Evolutionary conservation across 2,797 vertebrate genomes (phyloP).

Genomic region (Melanotaenia parkinsoni): DNA sequence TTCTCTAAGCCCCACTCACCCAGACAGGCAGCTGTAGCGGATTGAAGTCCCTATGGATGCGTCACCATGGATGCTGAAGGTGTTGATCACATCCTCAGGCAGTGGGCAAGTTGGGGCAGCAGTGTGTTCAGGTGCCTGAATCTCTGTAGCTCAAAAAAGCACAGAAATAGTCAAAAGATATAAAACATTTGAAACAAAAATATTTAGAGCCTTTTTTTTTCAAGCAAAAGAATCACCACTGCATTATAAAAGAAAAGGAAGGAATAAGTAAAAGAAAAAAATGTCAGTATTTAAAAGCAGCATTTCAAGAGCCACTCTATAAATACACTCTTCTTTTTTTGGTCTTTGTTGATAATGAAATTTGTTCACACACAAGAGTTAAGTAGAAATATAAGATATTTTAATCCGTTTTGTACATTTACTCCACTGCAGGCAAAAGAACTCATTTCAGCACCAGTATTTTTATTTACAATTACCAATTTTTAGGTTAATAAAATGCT

Average conservation of each 20-base stretch:
- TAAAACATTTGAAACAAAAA: neutral
- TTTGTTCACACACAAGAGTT: too few relatives aligned
- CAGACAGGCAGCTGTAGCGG: constrained; percentile 81
- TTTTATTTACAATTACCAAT: neutral
- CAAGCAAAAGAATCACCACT: neutral
- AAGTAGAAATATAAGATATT: too few relatives aligned
- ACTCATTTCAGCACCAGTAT: neutral
- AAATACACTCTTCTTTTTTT: too few relatives aligned
- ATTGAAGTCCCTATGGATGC: constrained; percentile 72
- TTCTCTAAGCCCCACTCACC: constrained; percentile 76
- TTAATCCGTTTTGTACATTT: too few relatives aligned
- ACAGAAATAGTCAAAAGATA: neutral
- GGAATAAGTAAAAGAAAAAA: neutral
- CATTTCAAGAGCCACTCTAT: neutral
- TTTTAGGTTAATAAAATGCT: neutral
- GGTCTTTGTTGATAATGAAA: too few relatives aligned
- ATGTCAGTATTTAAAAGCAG: neutral
- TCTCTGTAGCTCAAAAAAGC: constrained; percentile 48
- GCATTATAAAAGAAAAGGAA: neutral
- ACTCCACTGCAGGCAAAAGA: too few relatives aligned
- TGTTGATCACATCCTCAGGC: constrained; percentile 70
- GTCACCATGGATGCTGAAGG: constrained; percentile 75
- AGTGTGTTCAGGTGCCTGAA: constrained; percentile 21
- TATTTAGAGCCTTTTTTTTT: neutral
- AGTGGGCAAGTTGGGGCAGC: constrained; percentile 66